phyloP scores from a whole-genome alignment of 2,888 invertebrate species.

The Dichetophora obliterata region DNA sequence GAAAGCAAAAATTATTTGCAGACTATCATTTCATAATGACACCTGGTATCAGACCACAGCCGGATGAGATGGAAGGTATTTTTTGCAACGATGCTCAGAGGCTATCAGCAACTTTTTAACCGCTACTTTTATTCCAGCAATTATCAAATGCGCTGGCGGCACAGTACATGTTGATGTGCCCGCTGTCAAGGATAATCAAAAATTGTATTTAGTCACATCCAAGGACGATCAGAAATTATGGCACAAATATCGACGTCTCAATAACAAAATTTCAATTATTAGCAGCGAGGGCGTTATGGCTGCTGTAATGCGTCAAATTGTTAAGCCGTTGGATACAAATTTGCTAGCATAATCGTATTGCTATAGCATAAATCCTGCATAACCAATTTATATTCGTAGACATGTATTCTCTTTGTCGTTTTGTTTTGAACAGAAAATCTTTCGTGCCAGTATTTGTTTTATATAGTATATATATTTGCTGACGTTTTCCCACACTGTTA shows the following conservation, averaged over 20 bases:
- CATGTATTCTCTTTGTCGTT: too few species aligned
- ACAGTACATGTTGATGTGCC: slow-evolving; percentile 45
- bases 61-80: slow-evolving; percentile 55
- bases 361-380: too few species aligned
- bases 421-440: too few species aligned
- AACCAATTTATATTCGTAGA: too few species aligned
- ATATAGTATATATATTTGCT: too few species aligned
- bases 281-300: slow-evolving; percentile 57
- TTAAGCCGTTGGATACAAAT: slow-evolving; percentile 44
- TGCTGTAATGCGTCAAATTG: slow-evolving; percentile 55
- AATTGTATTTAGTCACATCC: slow-evolving; percentile 54
- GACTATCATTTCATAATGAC: slow-evolving; percentile 56
- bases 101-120: neutral
- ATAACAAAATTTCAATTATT: slow-evolving; percentile 52
- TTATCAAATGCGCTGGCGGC: slow-evolving; percentile 56
- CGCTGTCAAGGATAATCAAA: slow-evolving; percentile 40
- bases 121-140: slow-evolving; percentile 49
- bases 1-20: slow-evolving; percentile 49
- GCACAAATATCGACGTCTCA: slow-evolving; percentile 52
- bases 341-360: slow-evolving; percentile 42
- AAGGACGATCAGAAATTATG: slow-evolving; percentile 53
- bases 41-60: slow-evolving; percentile 51
- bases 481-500: too few species aligned
- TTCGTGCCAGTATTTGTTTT: too few species aligned
- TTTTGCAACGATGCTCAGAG: neutral